A percentile compares a stretch with the other conserved stretches of the same genome.
Conservation (phyloP, 2,888 invertebrate genomes). For the Netelia melanura region DNA sequence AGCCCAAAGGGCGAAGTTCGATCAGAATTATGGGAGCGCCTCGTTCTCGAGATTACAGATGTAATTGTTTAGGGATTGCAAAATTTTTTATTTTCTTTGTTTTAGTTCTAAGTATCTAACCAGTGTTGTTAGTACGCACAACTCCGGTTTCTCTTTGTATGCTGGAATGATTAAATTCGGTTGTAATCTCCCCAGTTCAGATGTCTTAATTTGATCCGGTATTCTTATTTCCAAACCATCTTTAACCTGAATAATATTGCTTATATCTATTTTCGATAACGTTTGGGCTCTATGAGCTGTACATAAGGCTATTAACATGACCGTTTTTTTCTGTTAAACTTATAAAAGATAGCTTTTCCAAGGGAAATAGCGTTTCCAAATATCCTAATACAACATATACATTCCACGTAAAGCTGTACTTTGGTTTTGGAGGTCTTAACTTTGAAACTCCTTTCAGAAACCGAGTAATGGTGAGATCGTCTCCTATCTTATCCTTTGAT, state of each 20-base stretch:
- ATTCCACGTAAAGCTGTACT: constrained; percentile 74
- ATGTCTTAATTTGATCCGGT: no score
- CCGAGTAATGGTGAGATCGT: constrained; percentile 63
- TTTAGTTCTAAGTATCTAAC: constrained; percentile 8
- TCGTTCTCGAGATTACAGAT: no score
- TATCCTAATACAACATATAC: constrained; percentile 45
- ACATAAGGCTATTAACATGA: neutral
- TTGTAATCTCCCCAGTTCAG: neutral
- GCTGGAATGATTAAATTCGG: constrained; percentile 21
- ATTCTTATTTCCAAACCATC: no score
- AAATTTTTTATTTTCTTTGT: no score
- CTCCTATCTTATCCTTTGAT: constrained; percentile 59
- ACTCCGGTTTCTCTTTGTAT: constrained; percentile 19
- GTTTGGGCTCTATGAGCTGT: neutral
- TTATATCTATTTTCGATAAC: no score
- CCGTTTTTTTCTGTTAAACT: constrained; percentile 59
- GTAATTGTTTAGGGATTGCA: no score
- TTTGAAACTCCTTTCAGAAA: constrained; percentile 69
- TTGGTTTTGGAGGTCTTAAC: constrained; percentile 60
- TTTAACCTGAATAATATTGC: no score
- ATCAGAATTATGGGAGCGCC: no score
- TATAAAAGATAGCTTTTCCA: constrained; percentile 22
- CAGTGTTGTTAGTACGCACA: constrained; percentile 31
- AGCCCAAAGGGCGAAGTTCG: no score
- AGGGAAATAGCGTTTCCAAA: neutral